Evolutionary conservation across 2,888 invertebrate genomes (phyloP), one percentile per base, ranked within the genome.

Genomic region (Caenorhabditis zanzibari): DNA sequence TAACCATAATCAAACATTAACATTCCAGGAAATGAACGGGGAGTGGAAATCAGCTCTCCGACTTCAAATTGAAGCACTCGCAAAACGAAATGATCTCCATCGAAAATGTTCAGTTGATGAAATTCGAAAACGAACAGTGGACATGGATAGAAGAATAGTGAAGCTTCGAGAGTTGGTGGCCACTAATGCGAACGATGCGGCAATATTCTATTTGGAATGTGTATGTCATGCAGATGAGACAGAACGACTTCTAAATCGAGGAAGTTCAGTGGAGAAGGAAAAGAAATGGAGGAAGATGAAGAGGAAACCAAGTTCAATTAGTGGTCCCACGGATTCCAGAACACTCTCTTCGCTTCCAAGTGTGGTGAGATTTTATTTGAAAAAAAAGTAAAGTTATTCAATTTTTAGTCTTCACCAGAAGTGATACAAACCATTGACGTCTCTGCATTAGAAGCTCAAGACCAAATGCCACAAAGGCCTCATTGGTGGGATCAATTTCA

Each of bases 191-290:
- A 86, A 82, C n/a, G 85, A 85, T 19, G 88, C 88, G 6, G 88
- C 90, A 5, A 85, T 88, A 19, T 86, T 86, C 35, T 90, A 90
- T 63, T 63, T 91, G 41, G 90, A 90, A 69, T 90, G 88, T 58
- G 74, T 89, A 28, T 80, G 84, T 47, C 85, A 86, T 49, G 84
- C 89, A 22, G 90, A 90, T 58, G 90, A 90, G 58, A 89, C 87
- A 0, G 90, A 91, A n/a, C 47, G 85, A 12, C 71, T 87, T 4
- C 32, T 88, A 12, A 85, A 86, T 44, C 44, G 81, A 49, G 64
- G 28, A 9, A 47, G 58, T 35, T 73, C 59, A 16, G 52, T 32
- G 7, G 68, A 52, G 9, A 38, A 41, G 5, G 63, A 61, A 32
- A 81, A 81, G 38, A 68, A 74, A 35, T 61, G 74, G 59, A 26